These are phyloP conservation scores for Puma concolor DNA, from an alignment of 2,113 vertebrate species.

Conservation along the genomic window DNA sequence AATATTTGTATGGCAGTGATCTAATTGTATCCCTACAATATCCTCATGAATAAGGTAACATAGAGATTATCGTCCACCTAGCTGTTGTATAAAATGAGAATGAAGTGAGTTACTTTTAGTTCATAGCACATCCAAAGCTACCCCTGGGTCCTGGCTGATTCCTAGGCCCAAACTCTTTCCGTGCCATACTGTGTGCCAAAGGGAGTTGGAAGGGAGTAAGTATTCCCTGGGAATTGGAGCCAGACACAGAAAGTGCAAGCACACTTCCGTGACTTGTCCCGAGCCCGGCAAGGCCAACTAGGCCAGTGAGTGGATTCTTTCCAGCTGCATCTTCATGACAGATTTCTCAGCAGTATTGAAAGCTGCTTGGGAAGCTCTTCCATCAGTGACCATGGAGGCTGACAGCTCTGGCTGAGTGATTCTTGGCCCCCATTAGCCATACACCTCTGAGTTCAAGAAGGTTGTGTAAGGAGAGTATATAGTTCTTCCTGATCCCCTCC, in stretches of 20 bases:
- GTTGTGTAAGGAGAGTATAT: not conserved
- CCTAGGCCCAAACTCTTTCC: not conserved
- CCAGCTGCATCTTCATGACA: not conserved
- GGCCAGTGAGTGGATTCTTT: too few relatives aligned
- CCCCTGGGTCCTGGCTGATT: not conserved
- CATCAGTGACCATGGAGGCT: not conserved
- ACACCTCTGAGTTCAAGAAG: conserved; percentile 2
- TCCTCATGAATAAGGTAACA: not conserved
- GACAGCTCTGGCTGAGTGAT: conserved; percentile 11
- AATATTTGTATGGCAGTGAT: not conserved
- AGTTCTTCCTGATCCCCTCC: not conserved
- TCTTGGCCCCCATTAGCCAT: not conserved
- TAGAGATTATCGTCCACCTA: not conserved
- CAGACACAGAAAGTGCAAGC: not conserved
- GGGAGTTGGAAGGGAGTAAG: not conserved
- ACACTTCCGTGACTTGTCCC: not conserved
- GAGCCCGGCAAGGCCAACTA: not conserved
- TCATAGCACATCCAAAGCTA: not conserved
- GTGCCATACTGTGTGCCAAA: too few relatives aligned
- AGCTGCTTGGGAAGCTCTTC: conserved; percentile 13
- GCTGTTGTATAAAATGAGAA: not conserved
- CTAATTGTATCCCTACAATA: not conserved
- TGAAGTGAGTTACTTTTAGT: not conserved
- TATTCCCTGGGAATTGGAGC: not conserved
- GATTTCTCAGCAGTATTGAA: not conserved